These are phyloP conservation scores for Cynopterus sphinx DNA, from an alignment of 2,797 vertebrate species.

Conservation along the genomic window DNA sequence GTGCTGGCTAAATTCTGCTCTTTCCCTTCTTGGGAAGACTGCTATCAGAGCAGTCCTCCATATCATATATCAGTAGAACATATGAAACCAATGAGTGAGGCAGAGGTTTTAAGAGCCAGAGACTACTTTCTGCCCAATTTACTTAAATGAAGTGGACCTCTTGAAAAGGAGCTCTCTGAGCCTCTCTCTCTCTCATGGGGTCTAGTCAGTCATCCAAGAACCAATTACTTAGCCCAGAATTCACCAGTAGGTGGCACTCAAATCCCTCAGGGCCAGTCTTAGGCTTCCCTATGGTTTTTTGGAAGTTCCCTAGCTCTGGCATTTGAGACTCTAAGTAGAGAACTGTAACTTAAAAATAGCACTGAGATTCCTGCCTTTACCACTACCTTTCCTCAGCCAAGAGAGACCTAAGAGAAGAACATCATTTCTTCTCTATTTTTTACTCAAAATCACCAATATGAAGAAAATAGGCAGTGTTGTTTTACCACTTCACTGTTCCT, in stretches of 20 bases:
- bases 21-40: not conserved
- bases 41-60: not conserved
- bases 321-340: conserved; percentile 29
- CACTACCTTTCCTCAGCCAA: not conserved
- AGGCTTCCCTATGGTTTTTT: not conserved
- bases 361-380: not conserved
- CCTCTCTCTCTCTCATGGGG: not conserved
- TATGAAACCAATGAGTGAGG: not conserved
- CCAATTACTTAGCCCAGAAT: not conserved
- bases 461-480: not conserved
- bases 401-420: not conserved
- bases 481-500: not conserved
- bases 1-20: not conserved
- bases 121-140: not conserved
- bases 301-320: not conserved
- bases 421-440: not conserved
- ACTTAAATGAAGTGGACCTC: not conserved
- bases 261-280: not conserved
- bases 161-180: not conserved
- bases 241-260: conserved; percentile 70
- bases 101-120: not conserved
- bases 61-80: not conserved
- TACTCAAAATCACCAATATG: conserved; percentile 12
- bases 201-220: not conserved
- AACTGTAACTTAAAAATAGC: not conserved